Percentiles rank a stretch among this genome's conserved stretches.
Conservation (phyloP, 2,797 vertebrate species). For the Platalea minor region DNA sequence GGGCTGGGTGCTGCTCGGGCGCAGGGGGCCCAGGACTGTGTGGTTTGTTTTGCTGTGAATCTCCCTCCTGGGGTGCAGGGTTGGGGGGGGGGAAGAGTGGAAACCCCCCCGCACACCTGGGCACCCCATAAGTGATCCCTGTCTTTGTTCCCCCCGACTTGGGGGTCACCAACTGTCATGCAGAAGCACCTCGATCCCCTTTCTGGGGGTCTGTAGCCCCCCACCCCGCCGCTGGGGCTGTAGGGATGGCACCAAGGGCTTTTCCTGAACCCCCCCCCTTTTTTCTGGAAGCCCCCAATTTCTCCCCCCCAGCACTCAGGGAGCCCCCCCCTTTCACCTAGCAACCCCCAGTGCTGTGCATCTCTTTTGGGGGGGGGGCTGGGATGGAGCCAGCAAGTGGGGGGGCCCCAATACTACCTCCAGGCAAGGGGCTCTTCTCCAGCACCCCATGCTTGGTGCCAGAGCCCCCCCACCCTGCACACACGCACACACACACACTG, state of each 20-base stretch:
- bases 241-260: conserved; percentile 1
- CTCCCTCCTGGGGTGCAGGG: not conserved
- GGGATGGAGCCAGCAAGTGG: not conserved
- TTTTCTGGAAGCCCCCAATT: not conserved
- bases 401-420: not conserved
- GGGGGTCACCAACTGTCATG: not conserved
- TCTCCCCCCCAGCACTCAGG: not conserved
- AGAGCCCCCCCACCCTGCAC: not conserved
- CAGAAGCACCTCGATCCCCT: not conserved
- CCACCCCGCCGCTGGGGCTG: not conserved
- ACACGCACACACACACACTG: not conserved
- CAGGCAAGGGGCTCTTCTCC: not conserved
- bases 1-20: not conserved
- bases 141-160: not conserved
- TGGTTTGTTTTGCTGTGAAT: conserved; percentile 47
- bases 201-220: not conserved
- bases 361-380: not conserved
- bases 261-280: fast-evolving
- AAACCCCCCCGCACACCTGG: not conserved
- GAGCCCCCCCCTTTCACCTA: no score
- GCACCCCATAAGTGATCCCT: not conserved
- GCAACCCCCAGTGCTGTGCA: not conserved
- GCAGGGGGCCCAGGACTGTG: not conserved
- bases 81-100: not conserved
- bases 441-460: not conserved